phyloP scores from a whole-genome alignment of 2,888 invertebrate genomes.

The Tridacna crocea region DNA sequence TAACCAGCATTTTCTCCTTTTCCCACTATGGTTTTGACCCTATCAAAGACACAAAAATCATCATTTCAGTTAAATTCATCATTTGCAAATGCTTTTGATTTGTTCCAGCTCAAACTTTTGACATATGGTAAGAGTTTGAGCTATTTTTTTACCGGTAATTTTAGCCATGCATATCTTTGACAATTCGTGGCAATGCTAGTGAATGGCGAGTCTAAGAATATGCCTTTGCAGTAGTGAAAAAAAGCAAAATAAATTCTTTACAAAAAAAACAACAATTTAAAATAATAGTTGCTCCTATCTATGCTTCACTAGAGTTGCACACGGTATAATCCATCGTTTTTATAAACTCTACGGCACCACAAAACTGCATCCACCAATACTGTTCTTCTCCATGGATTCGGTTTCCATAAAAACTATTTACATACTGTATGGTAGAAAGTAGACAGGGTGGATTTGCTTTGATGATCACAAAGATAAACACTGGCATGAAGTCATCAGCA shows the following conservation, averaged over 20 bases:
- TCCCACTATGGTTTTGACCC: not conserved
- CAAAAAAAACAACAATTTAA: too few relatives aligned
- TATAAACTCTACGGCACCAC: slow-evolving; percentile 97
- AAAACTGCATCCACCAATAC: slow-evolving; percentile 99
- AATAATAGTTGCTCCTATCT: not conserved
- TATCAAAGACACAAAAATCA: too few relatives aligned
- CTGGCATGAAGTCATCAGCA: slow-evolving; percentile 97
- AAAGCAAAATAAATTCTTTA: too few relatives aligned
- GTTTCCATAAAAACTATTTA: slow-evolving; percentile 94
- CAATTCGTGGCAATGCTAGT: too few relatives aligned
- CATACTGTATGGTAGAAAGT: slow-evolving; percentile 97
- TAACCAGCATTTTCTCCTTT: not conserved
- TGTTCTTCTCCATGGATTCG: slow-evolving; percentile 94
- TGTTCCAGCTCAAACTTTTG: too few relatives aligned
- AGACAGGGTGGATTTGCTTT: slow-evolving; percentile 98
- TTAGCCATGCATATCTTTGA: too few relatives aligned
- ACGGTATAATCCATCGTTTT: slow-evolving; percentile 95
- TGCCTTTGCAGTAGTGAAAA: too few relatives aligned
- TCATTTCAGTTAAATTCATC: too few relatives aligned
- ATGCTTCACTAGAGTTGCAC: slow-evolving; percentile 7
- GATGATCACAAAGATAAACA: slow-evolving; percentile 97
- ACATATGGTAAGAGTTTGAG: too few relatives aligned
- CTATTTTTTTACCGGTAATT: too few relatives aligned
- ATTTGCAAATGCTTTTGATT: too few relatives aligned
- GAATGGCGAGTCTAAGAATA: too few relatives aligned